phyloP scores from a whole-genome alignment of 2,797 vertebrate species.

The Knipowitschia caucasica region DNA sequence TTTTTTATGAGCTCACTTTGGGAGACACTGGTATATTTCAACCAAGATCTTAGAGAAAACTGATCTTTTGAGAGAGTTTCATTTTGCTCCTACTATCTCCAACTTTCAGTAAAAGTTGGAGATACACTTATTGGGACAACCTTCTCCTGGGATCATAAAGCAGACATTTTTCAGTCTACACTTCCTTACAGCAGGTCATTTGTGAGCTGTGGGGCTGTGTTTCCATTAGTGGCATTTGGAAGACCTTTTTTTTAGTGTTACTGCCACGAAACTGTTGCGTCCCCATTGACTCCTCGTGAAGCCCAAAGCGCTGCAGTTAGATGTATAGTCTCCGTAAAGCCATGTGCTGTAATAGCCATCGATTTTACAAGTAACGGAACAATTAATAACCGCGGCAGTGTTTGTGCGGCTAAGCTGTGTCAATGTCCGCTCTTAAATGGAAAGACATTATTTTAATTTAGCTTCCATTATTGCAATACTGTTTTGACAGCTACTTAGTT shows the following conservation, averaged over 20 bases:
- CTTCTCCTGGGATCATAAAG: slow-evolving; percentile 25
- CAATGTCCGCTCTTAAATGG: slow-evolving; percentile 51
- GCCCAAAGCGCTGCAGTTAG: slow-evolving; percentile 43
- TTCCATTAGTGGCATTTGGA: slow-evolving; percentile 64
- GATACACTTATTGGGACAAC: slow-evolving; percentile 14
- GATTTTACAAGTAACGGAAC: slow-evolving; percentile 70
- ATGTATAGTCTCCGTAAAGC: slow-evolving; percentile 53
- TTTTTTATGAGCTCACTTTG: too few species aligned
- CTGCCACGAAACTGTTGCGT: slow-evolving; percentile 56
- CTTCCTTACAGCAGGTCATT: slow-evolving; percentile 45
- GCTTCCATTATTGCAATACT: slow-evolving; percentile 40
- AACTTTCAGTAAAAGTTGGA: neutral
- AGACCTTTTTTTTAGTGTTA: slow-evolving; percentile 66
- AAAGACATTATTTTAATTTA: slow-evolving; percentile 62
- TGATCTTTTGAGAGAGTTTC: too few species aligned
- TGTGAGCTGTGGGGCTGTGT: slow-evolving; percentile 49
- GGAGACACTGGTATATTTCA: too few species aligned
- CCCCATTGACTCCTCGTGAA: slow-evolving; percentile 49
- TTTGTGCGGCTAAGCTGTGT: slow-evolving; percentile 54
- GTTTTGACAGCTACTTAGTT: slow-evolving; percentile 59
- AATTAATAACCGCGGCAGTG: slow-evolving; percentile 67
- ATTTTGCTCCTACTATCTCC: too few species aligned
- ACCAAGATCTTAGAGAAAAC: too few species aligned
- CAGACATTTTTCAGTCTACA: slow-evolving; percentile 42
- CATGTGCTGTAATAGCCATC: slow-evolving; percentile 61